Percentiles rank a stretch among this genome's conserved stretches.
These are phyloP conservation scores for Agapornis canus DNA, from an alignment of 2,797 vertebrate genomes.

Conservation along the genomic window DNA sequence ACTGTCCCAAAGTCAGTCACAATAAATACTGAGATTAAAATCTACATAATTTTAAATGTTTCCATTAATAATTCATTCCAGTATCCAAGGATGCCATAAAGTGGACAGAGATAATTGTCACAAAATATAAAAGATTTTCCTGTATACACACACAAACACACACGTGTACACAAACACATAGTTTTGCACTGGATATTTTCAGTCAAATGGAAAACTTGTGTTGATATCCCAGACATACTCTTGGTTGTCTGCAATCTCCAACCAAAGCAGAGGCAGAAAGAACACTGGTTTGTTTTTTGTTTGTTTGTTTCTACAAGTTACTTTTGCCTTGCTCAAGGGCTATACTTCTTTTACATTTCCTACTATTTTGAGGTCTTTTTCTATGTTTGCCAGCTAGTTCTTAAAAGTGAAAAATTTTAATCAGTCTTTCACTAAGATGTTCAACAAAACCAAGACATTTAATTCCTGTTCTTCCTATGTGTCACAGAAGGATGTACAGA, in stretches of 20 bases:
- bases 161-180: fast-evolving
- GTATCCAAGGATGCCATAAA: slow-evolving; percentile 8
- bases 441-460: background rate
- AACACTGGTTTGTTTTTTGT: background rate
- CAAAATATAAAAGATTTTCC: background rate
- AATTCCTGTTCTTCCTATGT: background rate
- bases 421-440: background rate
- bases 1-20: background rate
- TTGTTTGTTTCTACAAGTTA: background rate
- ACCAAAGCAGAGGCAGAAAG: background rate
- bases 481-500: background rate
- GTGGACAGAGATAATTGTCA: background rate
- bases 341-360: background rate
- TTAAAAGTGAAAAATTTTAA: background rate
- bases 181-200: background rate
- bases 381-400: background rate
- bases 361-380: background rate
- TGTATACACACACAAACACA: fast-evolving
- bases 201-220: background rate
- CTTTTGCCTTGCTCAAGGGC: background rate
- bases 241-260: background rate
- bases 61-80: background rate
- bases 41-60: slow-evolving; percentile 19
- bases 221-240: background rate
- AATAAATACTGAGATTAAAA: slow-evolving; percentile 26